These are phyloP conservation scores for Eustalomyia histrio DNA, from an alignment of 2,888 invertebrate species.

Conservation along the genomic window DNA sequence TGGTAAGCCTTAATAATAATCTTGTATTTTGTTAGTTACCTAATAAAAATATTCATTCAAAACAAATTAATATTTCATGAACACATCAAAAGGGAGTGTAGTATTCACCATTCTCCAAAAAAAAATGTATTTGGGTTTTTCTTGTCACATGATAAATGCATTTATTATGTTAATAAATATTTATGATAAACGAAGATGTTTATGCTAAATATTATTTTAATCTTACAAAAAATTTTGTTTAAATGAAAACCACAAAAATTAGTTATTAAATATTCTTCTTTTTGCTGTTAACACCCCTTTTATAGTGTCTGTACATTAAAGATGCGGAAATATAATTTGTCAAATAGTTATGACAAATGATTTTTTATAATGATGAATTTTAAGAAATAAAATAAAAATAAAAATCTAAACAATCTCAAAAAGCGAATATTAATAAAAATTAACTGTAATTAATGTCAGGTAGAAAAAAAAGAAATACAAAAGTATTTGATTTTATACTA, in stretches of 20 bases:
- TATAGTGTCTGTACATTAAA: constrained; percentile 1
- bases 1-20: too few species aligned
- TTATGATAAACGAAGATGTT: constrained; percentile 10
- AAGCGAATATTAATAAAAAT: neutral
- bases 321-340: constrained; percentile 35
- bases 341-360: neutral
- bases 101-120: neutral
- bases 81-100: neutral
- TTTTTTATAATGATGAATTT: constrained; percentile 14
- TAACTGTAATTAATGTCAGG: neutral
- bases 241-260: neutral
- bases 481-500: too few species aligned
- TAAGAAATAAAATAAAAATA: too few species aligned
- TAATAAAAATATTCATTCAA: too few species aligned
- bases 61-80: neutral
- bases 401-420: neutral
- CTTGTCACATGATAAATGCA: neutral
- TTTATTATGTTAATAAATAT: neutral
- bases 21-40: too few species aligned
- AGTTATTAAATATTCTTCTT: constrained; percentile 1
- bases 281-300: constrained; percentile 23
- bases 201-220: neutral
- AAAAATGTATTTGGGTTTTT: neutral
- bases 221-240: neutral
- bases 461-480: neutral